Evolutionary conservation across 2,113 vertebrate genomes (phyloP).

Genomic region (Otus sunia): DNA sequence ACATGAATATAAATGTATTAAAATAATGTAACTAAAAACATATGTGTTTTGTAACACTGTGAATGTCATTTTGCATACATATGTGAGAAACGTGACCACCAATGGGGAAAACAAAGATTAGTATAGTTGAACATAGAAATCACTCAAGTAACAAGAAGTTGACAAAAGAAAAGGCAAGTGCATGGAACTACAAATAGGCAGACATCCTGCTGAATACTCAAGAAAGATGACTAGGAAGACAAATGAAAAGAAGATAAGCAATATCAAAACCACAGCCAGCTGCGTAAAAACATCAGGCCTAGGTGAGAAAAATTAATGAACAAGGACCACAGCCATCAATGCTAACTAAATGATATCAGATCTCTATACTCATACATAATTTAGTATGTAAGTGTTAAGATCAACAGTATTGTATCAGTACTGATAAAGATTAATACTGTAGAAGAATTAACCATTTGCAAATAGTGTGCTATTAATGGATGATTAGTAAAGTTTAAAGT

Average conservation of each 20-base stretch:
- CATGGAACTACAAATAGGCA: not conserved
- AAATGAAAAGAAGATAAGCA: not conserved
- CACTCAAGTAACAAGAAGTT: not conserved
- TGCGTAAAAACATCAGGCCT: not conserved
- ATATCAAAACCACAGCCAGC: not conserved
- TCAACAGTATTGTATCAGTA: not conserved
- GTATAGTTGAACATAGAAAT: not conserved
- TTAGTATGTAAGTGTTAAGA: not conserved
- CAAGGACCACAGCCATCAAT: not conserved
- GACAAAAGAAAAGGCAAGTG: not conserved
- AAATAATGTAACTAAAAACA: not conserved
- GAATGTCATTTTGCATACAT: not conserved
- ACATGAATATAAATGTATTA: not conserved
- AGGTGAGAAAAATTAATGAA: not conserved
- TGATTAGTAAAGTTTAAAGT: not conserved
- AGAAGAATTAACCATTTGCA: not conserved
- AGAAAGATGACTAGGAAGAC: not conserved
- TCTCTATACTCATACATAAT: not conserved
- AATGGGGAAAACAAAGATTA: not conserved
- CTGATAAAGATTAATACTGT: not conserved
- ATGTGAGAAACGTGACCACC: not conserved
- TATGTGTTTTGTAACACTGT: not conserved
- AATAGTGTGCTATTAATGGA: not conserved
- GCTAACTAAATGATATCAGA: not conserved
- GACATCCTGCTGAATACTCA: not conserved